These are phyloP conservation scores for Nomada ruficornis DNA, from an alignment of 2,888 invertebrate species.

Conservation along the genomic window DNA sequence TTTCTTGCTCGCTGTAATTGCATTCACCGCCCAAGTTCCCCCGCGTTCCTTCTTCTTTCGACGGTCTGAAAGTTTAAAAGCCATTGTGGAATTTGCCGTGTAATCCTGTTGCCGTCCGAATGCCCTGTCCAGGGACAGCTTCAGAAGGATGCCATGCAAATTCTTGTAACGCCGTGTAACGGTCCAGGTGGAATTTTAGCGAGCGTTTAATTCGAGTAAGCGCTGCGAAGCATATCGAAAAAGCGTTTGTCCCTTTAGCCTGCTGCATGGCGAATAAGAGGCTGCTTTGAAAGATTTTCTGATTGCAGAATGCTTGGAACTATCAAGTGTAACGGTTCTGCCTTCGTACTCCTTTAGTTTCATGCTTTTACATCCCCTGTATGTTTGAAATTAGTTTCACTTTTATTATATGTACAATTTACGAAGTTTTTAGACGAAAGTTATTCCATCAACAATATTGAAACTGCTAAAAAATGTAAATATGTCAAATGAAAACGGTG, in stretches of 20 bases:
- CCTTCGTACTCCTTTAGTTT: neutral
- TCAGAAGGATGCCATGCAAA: neutral
- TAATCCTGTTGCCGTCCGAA: constrained; percentile 19
- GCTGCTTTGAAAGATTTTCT: neutral
- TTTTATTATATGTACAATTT: too few relatives aligned
- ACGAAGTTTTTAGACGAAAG: too few relatives aligned
- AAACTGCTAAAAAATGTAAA: too few relatives aligned
- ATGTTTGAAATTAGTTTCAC: too few relatives aligned
- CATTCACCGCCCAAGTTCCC: neutral
- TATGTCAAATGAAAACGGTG: too few relatives aligned
- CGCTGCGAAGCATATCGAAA: neutral
- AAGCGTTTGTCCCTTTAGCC: neutral
- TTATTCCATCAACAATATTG: too few relatives aligned
- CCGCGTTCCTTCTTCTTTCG: neutral
- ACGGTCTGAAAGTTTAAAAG: neutral
- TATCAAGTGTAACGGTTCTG: neutral
- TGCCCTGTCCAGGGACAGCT: neutral
- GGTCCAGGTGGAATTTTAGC: neutral
- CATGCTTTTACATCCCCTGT: too few relatives aligned
- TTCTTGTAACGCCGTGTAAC: constrained; percentile 14
- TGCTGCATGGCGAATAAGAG: neutral
- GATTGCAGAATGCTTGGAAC: neutral
- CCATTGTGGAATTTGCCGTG: neutral
- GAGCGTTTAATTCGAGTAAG: constrained; percentile 13
- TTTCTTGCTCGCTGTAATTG: constrained; percentile 10